These are phyloP conservation scores for Laticauda colubrina DNA, from an alignment of 2,113 vertebrate species.

Conservation along the genomic window DNA sequence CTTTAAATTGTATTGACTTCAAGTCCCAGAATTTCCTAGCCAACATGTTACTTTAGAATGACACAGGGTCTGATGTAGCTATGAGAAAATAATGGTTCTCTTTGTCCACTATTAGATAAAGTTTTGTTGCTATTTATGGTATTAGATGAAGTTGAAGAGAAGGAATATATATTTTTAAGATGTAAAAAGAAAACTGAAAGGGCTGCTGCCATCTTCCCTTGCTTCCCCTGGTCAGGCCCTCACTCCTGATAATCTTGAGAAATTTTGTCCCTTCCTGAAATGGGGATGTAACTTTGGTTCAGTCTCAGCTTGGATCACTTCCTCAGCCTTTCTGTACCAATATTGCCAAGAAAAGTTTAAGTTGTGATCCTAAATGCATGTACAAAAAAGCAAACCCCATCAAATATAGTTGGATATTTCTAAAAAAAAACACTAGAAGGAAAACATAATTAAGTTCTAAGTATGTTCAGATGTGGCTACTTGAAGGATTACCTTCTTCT, in stretches of 20 bases:
- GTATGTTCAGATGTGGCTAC: neutral
- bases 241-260: neutral
- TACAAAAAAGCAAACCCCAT: neutral
- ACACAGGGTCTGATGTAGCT: neutral
- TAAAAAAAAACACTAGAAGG: neutral
- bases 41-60: neutral
- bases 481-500: neutral
- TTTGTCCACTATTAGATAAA: neutral
- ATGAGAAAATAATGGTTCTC: neutral
- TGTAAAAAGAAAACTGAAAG: neutral
- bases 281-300: neutral
- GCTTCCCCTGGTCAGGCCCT: neutral
- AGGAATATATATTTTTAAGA: neutral
- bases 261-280: neutral
- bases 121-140: neutral
- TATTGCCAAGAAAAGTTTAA: neutral
- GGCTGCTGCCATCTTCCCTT: neutral
- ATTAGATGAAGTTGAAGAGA: neutral
- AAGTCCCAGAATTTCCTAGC: neutral
- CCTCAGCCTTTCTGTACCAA: neutral
- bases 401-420: neutral
- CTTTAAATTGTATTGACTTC: neutral
- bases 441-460: neutral
- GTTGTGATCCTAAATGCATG: neutral
- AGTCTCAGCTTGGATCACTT: neutral